Conservation (phyloP, 2,113 vertebrate genomes). For the Petaurus breviceps region DNA sequence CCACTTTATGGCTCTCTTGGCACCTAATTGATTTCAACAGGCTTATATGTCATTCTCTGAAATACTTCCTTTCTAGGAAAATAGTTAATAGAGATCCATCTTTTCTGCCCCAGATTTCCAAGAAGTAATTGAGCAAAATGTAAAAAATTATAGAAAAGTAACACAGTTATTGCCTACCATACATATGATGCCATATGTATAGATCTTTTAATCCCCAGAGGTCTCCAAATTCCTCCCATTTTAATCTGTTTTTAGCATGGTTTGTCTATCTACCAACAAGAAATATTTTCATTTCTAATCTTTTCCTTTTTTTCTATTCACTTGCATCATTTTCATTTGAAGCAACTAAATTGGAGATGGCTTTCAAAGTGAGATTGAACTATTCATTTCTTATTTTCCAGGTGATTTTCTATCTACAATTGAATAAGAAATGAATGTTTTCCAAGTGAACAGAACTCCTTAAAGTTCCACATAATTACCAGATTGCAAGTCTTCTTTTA, state of each 20-base stretch:
- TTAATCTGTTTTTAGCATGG: constrained; percentile 4
- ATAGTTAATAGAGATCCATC: constrained; percentile 39
- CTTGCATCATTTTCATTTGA: not conserved
- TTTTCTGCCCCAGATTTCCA: constrained; percentile 29
- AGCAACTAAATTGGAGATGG: constrained; percentile 20
- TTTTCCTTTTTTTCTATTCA: not conserved
- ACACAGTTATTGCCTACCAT: constrained; percentile 8
- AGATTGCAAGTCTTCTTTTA: constrained; percentile 13
- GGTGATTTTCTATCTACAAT: constrained; percentile 26
- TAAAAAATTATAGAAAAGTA: constrained; percentile 39
- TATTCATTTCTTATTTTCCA: constrained; percentile 21
- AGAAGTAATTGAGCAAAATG: constrained; percentile 19
- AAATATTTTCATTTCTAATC: not conserved
- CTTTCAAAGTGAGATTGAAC: constrained; percentile 31
- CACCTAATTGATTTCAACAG: constrained; percentile 61
- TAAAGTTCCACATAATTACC: constrained; percentile 8
- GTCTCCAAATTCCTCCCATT: constrained; percentile 26
- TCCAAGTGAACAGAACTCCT: constrained; percentile 40
- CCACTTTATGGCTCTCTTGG: constrained; percentile 50
- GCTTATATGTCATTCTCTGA: constrained; percentile 22
- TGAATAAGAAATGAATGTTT: constrained; percentile 49
- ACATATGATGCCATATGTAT: not conserved
- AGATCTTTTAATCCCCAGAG: not conserved
- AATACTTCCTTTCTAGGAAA: constrained; percentile 53
- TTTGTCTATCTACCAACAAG: constrained; percentile 35